Percentiles rank a stretch among this genome's conserved stretches.
phyloP scores from a whole-genome alignment of 2,888 invertebrate genomes.

The Calliphora vomitoria region DNA sequence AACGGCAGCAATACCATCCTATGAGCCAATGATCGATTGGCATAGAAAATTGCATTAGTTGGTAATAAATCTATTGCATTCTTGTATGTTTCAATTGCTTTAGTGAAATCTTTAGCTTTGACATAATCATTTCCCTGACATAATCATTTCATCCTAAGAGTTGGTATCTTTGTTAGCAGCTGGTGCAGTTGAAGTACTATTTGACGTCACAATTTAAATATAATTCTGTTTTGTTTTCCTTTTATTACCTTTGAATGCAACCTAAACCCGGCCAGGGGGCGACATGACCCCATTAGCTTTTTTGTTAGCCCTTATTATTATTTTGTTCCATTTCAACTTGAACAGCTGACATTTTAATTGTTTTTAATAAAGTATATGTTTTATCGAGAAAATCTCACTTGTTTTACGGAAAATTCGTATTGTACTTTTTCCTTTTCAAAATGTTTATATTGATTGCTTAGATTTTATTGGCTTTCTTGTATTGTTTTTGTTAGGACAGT shows the following conservation, averaged over 20 bases:
- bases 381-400: slow-evolving; percentile 68
- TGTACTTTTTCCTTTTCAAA: slow-evolving; percentile 43
- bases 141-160: slow-evolving; percentile 80
- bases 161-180: slow-evolving; percentile 61
- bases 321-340: slow-evolving; percentile 79
- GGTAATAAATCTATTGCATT: slow-evolving; percentile 95
- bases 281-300: slow-evolving; percentile 72
- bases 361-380: slow-evolving; percentile 42
- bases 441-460: slow-evolving; percentile 46
- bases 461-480: slow-evolving; percentile 59
- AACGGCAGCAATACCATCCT: slow-evolving; percentile 96
- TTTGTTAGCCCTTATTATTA: slow-evolving; percentile 77
- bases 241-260: no score
- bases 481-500: slow-evolving; percentile 73
- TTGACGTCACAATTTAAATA: slow-evolving; percentile 48
- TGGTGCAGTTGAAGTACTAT: slow-evolving; percentile 42
- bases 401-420: slow-evolving; percentile 59
- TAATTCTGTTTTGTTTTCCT: no score
- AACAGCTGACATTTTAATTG: slow-evolving; percentile 79
- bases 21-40: slow-evolving; percentile 98
- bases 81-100: slow-evolving; percentile 94
- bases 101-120: slow-evolving; percentile 96
- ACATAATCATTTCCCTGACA: slow-evolving; percentile 96
- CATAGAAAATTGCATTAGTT: slow-evolving; percentile 93
- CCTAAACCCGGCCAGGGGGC: slow-evolving; percentile 24